Conservation (phyloP, 1,140 invertebrate genomes). For the Cherax destructor region DNA sequence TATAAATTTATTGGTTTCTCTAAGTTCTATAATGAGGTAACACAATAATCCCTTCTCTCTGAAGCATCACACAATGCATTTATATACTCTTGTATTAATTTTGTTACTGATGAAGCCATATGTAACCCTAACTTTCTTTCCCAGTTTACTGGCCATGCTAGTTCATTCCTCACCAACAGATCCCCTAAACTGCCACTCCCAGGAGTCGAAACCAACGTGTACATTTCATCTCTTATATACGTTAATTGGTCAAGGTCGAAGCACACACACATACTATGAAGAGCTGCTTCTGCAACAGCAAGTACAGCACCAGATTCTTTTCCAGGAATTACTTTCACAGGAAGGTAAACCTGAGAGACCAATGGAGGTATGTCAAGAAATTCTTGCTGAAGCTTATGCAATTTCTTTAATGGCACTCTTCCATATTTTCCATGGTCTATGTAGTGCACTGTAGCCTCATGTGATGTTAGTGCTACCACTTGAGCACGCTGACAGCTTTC, state of each 20-base stretch:
- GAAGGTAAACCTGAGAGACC: neutral
- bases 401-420: neutral
- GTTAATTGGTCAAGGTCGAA: neutral
- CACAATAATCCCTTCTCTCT: no score
- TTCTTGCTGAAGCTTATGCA: neutral
- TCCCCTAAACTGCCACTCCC: neutral
- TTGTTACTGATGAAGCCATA: neutral
- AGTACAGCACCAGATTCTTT: constrained; percentile 6
- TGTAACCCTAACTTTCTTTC: neutral
- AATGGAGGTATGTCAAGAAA: neutral
- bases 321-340: neutral
- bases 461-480: neutral
- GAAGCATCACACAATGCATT: neutral
- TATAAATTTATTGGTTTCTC: no score
- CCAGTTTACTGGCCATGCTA: neutral
- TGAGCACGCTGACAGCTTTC: neutral
- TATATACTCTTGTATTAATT: neutral
- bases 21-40: no score
- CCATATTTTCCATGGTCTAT: constrained; percentile 12
- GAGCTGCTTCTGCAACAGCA: constrained; percentile 11
- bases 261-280: constrained; percentile 2
- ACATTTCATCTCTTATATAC: no score
- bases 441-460: neutral
- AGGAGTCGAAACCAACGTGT: neutral
- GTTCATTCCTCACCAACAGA: neutral